A percentile compares a stretch with the other conserved stretches of the same genome.
Conservation (phyloP, 2,797 vertebrate genomes). For the Xerus rutilus region DNA sequence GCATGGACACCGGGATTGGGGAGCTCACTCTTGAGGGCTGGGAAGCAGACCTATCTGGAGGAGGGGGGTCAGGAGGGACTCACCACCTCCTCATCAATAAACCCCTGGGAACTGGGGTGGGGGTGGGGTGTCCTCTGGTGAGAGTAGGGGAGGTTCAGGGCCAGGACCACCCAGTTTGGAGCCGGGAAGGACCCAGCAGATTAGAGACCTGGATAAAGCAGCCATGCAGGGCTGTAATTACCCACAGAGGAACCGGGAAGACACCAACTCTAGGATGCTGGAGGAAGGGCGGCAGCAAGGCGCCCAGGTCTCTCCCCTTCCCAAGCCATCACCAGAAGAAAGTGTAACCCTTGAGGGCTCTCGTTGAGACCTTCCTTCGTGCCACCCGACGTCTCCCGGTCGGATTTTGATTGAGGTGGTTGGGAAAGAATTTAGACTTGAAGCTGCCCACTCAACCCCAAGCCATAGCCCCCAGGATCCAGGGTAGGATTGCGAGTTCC, state of each 20-base stretch:
- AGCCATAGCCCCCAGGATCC: background rate
- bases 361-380: slow-evolving; percentile 25
- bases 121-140: background rate
- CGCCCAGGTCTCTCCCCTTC: background rate
- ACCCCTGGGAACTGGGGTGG: background rate
- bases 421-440: background rate
- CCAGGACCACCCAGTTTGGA: slow-evolving; percentile 79
- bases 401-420: slow-evolving; percentile 24
- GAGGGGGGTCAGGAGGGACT: background rate
- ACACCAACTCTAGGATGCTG: slow-evolving; percentile 38
- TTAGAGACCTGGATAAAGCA: slow-evolving; percentile 76
- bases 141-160: background rate
- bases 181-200: slow-evolving; percentile 65
- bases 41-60: background rate
- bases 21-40: slow-evolving; percentile 18
- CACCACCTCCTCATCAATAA: background rate
- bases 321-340: slow-evolving; percentile 1
- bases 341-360: background rate
- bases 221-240: slow-evolving; percentile 79
- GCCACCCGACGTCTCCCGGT: background rate
- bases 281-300: slow-evolving; percentile 44
- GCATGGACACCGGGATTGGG: background rate
- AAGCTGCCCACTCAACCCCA: background rate
- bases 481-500: background rate
- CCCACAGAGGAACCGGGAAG: slow-evolving; percentile 28